Percentiles rank a stretch among this genome's conserved stretches.
Conservation (phyloP, 2,888 invertebrate species). For the Plemyria rubiginata region DNA sequence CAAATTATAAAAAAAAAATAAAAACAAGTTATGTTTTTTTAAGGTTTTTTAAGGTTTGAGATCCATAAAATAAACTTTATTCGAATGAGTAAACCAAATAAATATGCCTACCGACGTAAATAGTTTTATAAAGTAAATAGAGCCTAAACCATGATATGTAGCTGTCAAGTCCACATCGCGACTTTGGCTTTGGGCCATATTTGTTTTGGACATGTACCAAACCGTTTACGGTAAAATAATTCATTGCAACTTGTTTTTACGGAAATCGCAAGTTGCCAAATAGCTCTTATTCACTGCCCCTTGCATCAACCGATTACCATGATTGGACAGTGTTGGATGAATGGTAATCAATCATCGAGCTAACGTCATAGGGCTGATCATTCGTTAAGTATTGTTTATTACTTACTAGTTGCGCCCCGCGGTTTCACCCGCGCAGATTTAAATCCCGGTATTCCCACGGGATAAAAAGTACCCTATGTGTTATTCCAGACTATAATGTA, state of each 20-base stretch:
- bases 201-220: constrained; percentile 29
- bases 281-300: not conserved
- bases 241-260: constrained; percentile 19
- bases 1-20: too few species aligned
- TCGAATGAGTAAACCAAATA: not conserved
- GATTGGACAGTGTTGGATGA: not conserved
- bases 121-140: constrained; percentile 6
- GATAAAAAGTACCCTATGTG: too few species aligned
- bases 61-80: not conserved
- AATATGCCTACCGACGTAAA: not conserved
- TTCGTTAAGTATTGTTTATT: too few species aligned
- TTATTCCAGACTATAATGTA: too few species aligned
- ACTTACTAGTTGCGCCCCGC: too few species aligned
- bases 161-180: constrained; percentile 20
- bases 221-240: constrained; percentile 26
- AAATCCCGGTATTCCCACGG: too few species aligned
- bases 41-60: not conserved
- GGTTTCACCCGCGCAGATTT: too few species aligned
- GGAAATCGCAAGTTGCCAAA: constrained; percentile 8
- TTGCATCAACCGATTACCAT: not conserved
- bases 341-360: too few species aligned
- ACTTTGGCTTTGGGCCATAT: constrained; percentile 27
- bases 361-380: too few species aligned
- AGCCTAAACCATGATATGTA: constrained; percentile 8
- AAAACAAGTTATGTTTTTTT: not conserved